Base-by-base conservation (phyloP, 2,797 vertebrate genomes). In the Pantherophis alleghaniensis region DNA sequence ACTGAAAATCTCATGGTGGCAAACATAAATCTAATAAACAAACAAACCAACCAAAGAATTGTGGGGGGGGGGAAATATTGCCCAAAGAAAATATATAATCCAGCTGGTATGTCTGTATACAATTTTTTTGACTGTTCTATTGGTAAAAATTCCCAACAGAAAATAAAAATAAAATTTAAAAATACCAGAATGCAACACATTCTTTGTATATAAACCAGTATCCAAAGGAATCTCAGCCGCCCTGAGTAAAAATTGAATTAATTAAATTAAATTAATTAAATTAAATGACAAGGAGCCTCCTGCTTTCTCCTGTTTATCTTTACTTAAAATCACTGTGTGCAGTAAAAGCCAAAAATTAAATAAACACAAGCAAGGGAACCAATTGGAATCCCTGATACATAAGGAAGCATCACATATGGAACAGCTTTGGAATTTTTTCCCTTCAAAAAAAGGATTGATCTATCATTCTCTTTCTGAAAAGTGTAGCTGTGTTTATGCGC, bases 361-460 rank as follows among this genome's bases (percentile, higher is more conserved):
- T 92, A 86, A 79, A 83, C 12, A 47, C 0, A 20, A 60, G 89
- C 86, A 60, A 1, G 20, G 28, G 2, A 24, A 37, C 0, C 16
- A 69, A 42, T 0, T 0, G 28, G 57, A 63, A 12, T 87, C 12
- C 28, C 56, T 0, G 0, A 0, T 0, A 0, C 4, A 4, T 57
- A 47, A 59, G 26, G 32, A 9, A 10, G 37, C 22, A 0, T 79
- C 59, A 32, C 24, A 51, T 7, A 2, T 3, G 60, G 13, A 0
- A 26, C 5, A 1, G 0, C 1, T 11, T 20, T 18, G 57, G 24
- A 18, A 51, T 90, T 7, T 51, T 51, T 14, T 63, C n/a, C 47
- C 32, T 42, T 90, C 7, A 63, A 63, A 59, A 59, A 61, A 60
- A 57, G 0, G 10, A 18, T 13, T 89, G 74, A 47, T 47, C 37